These are phyloP conservation scores for Pogoniulus pusillus DNA, from an alignment of 2,797 vertebrate species.

Conservation along the genomic window DNA sequence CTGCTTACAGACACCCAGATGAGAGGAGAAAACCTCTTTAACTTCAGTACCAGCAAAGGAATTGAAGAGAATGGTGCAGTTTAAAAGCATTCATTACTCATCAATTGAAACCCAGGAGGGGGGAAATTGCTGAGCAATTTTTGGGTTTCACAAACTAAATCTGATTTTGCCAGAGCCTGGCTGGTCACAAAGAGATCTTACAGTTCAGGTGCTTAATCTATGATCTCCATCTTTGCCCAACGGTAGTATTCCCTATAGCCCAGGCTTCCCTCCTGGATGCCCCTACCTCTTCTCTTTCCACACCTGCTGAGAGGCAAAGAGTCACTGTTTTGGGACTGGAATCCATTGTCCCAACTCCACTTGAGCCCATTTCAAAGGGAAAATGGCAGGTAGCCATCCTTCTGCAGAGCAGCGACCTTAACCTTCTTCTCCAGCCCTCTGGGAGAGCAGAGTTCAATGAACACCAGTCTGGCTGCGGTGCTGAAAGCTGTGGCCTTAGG, in stretches of 20 bases:
- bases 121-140: not conserved
- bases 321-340: not conserved
- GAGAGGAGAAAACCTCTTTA: not conserved
- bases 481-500: conserved; percentile 23
- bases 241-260: not conserved
- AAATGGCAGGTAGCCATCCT: not conserved
- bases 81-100: conserved; percentile 14
- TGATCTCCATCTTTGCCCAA: not conserved
- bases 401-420: conserved; percentile 40
- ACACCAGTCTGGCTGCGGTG: not conserved
- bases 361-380: not conserved
- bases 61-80: not conserved
- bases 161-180: not conserved
- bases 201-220: not conserved
- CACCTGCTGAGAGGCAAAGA: not conserved
- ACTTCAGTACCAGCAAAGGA: not conserved
- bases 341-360: not conserved
- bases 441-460: conserved; percentile 8
- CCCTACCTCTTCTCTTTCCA: not conserved
- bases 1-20: not conserved
- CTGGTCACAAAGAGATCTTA: not conserved
- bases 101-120: not conserved
- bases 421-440: not conserved
- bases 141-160: not conserved
- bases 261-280: not conserved